Evolutionary conservation across 2,888 invertebrate species (phyloP).

Genomic region (Scaptomyza flava): DNA sequence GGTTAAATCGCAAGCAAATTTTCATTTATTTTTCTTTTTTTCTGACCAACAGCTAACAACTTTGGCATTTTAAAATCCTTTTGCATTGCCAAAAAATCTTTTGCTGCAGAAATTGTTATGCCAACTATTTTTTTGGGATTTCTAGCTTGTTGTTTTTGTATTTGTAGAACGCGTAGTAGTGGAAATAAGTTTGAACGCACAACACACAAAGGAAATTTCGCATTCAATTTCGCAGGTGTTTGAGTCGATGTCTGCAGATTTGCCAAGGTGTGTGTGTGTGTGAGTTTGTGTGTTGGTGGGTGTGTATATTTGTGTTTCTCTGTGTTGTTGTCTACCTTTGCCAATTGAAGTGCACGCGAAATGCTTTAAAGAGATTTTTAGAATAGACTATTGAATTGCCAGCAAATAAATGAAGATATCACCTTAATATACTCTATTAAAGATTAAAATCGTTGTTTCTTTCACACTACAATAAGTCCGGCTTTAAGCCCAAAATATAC

Average conservation of each 20-base stretch:
- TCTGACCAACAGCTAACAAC: constrained; percentile 24
- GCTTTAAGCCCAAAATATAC: background rate
- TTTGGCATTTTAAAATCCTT: constrained; percentile 56
- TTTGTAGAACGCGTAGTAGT: constrained; percentile 23
- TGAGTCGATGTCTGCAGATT: constrained; percentile 59
- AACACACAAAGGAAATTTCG: constrained; percentile 70
- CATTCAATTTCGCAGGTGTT: constrained; percentile 76
- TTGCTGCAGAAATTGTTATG: constrained; percentile 63
- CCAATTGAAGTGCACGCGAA: constrained; percentile 46
- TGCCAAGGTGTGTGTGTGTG: constrained; percentile 22
- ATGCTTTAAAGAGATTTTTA: constrained; percentile 47
- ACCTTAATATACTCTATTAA: background rate
- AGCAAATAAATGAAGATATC: background rate
- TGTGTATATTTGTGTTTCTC: background rate
- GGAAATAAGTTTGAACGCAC: constrained; percentile 61
- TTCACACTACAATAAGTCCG: background rate
- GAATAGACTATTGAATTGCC: constrained; percentile 46
- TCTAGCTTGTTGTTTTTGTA: constrained; percentile 5
- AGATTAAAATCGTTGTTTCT: background rate
- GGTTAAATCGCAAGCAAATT: background rate
- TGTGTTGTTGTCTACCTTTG: constrained; percentile 39
- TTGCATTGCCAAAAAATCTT: constrained; percentile 66
- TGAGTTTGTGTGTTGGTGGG: constrained; percentile 15
- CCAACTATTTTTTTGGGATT: constrained; percentile 64
- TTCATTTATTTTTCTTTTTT: constrained; percentile 7